These are phyloP conservation scores for Scomberomorus guttatus DNA, from an alignment of 2,797 vertebrate species.

Conservation along the genomic window DNA sequence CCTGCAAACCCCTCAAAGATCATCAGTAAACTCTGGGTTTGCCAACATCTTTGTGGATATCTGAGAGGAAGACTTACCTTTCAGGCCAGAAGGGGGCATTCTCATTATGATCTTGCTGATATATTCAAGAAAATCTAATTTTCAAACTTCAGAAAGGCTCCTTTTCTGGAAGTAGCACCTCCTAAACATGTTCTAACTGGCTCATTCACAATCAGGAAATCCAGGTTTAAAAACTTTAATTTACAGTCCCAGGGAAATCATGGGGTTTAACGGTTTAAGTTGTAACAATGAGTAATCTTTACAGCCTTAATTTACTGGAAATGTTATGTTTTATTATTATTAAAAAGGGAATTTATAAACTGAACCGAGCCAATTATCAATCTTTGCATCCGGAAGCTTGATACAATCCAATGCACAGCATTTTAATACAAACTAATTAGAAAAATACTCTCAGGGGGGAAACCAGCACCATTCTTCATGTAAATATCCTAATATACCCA, in stretches of 20 bases:
- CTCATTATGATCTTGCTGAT: slow-evolving; percentile 44
- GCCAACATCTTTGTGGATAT: slow-evolving; percentile 47
- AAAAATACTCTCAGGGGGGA: slow-evolving; percentile 13
- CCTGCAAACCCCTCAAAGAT: slow-evolving; percentile 66
- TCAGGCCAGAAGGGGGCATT: slow-evolving; percentile 40
- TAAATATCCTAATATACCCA: slow-evolving; percentile 12
- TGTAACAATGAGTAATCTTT: slow-evolving; percentile 36
- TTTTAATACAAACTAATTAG: slow-evolving; percentile 42
- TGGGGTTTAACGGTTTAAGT: background rate
- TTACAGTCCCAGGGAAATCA: slow-evolving; percentile 3
- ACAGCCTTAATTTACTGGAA: slow-evolving; percentile 8
- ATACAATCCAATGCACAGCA: slow-evolving; percentile 22
- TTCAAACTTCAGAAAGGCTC: slow-evolving; percentile 7
- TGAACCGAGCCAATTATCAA: slow-evolving; percentile 13
- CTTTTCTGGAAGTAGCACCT: background rate
- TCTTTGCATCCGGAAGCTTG: slow-evolving; percentile 16
- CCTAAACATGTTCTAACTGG: background rate
- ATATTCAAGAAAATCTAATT: slow-evolving; percentile 14
- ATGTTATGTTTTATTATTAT: slow-evolving; percentile 37
- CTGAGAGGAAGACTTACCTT: slow-evolving; percentile 26
- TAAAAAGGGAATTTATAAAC: slow-evolving; percentile 12
- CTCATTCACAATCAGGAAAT: slow-evolving; percentile 14
- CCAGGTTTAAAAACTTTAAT: slow-evolving; percentile 4
- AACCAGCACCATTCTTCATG: background rate
- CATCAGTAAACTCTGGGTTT: slow-evolving; percentile 69